Evolutionary conservation across 2,113 vertebrate species (phyloP).

Genomic region (Acanthochromis polyacanthus): DNA sequence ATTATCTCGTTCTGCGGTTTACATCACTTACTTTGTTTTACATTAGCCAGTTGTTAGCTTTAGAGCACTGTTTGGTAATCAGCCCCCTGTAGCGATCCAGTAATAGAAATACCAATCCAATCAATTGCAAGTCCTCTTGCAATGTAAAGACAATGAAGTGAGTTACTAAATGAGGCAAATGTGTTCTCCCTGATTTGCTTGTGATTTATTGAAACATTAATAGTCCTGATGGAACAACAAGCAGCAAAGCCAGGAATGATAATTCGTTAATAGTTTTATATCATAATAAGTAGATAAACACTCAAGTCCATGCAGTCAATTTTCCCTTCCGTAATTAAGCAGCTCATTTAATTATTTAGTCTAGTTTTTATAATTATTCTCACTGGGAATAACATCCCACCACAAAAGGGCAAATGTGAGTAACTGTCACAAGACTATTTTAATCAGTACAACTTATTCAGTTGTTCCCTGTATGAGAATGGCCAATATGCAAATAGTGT

Average conservation of each 20-base stretch:
- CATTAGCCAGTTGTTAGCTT: constrained; percentile 79
- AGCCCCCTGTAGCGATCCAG: constrained; percentile 66
- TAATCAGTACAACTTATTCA: constrained; percentile 73
- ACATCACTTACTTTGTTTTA: constrained; percentile 86
- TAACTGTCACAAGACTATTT: constrained; percentile 53
- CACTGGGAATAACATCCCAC: constrained; percentile 40
- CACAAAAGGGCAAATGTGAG: constrained; percentile 52
- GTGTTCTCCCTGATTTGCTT: constrained; percentile 68
- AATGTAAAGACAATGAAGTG: constrained; percentile 74
- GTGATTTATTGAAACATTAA: constrained; percentile 70
- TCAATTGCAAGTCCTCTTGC: constrained; percentile 46
- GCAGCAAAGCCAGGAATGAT: constrained; percentile 29
- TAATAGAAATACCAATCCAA: constrained; percentile 62
- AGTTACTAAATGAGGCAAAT: constrained; percentile 69
- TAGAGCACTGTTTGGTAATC: constrained; percentile 63
- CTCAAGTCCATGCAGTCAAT: constrained; percentile 16
- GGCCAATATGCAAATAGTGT: constrained; percentile 80
- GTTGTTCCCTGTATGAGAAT: constrained; percentile 50
- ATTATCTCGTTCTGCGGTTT: constrained; percentile 71
- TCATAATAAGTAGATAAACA: constrained; percentile 28
- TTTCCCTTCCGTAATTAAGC: neutral
- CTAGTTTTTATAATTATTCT: constrained; percentile 35
- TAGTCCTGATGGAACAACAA: constrained; percentile 44
- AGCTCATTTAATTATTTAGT: constrained; percentile 16
- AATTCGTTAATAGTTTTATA: constrained; percentile 37